Evolutionary conservation across 1,140 invertebrate genomes (phyloP), one percentile per base, ranked within the genome.

Genomic region (Ephestia elutella): DNA sequence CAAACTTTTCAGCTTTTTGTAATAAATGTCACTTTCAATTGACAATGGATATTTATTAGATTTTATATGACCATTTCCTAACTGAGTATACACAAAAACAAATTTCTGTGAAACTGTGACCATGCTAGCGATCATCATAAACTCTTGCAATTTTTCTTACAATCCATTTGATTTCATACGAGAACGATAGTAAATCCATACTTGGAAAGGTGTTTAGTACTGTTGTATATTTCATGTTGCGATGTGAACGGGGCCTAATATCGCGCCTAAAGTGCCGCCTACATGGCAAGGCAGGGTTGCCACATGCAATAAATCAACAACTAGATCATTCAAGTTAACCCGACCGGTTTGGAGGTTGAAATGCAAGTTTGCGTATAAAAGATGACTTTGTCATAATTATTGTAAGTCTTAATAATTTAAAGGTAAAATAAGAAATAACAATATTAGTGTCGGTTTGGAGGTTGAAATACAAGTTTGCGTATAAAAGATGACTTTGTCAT

Each of bases 191-290:
- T 32, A 32, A 32, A 32, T 32, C 30, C 30, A 50, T 48, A 66
- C 67, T 68, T 67, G 60, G n/a, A 44, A 44, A 44, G 38, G 5
- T 44, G 15, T 38, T 4, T 38, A 11, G 8, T 44, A 44, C 38
- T 44, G 38, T 44, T 44, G 38, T 44, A 44, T 44, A 44, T 44
- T 44, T 44, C 38, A 44, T 17, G 38, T 9, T 17, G 38, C 38
- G 38, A 44, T 44, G 38, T 44, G 15, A 44, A 44, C 38, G 13
- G 5, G n/a, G 38, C 38, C 7, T 44, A 44, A 44, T 44, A 44
- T 44, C 38, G 15, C 38, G 15, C 38, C 38, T 44, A 44, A 44
- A 44, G 38, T 44, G 38, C 38, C 38, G 38, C 38, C 38, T 44
- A 44, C 38, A 44, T 15, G 38, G 38, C 38, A 15, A 7, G 4